These are phyloP conservation scores for Panthera leo DNA, from an alignment of 2,113 vertebrate species.

Conservation along the genomic window DNA sequence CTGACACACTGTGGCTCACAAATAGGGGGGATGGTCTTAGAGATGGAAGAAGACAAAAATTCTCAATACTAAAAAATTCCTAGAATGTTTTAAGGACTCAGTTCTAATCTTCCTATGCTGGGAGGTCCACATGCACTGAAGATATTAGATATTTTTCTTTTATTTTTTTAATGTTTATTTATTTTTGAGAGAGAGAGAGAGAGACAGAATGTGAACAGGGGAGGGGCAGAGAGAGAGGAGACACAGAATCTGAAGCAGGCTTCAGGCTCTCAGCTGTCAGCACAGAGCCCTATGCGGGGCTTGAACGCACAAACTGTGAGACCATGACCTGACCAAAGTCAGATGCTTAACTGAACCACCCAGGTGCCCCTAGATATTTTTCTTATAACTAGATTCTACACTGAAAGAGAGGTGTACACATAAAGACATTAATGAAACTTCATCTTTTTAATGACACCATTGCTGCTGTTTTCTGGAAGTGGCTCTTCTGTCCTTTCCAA, in stretches of 20 bases:
- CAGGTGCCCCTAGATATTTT: background rate
- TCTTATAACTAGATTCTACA: background rate
- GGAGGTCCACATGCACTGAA: background rate
- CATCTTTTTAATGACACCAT: background rate
- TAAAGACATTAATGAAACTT: background rate
- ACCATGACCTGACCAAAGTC: too few relatives aligned
- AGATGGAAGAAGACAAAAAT: constrained; percentile 40
- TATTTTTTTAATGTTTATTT: too few relatives aligned
- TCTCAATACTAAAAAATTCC: constrained; percentile 6
- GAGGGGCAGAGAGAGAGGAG: too few relatives aligned
- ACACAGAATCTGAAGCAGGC: too few relatives aligned
- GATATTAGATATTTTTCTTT: background rate
- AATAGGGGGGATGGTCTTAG: background rate
- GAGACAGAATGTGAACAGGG: too few relatives aligned
- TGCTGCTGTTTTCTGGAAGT: background rate
- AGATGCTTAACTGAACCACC: too few relatives aligned
- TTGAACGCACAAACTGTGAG: too few relatives aligned
- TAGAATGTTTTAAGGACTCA: background rate
- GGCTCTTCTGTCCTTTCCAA: background rate
- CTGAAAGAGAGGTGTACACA: background rate
- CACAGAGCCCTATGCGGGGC: too few relatives aligned
- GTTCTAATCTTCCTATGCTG: background rate
- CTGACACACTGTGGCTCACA: background rate
- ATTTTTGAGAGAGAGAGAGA: too few relatives aligned
- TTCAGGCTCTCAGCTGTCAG: too few relatives aligned